A percentile compares a stretch with the other conserved stretches of the same genome.
Conservation (phyloP, 1,140 invertebrate genomes). For the Zaprionus tsacasi region DNA sequence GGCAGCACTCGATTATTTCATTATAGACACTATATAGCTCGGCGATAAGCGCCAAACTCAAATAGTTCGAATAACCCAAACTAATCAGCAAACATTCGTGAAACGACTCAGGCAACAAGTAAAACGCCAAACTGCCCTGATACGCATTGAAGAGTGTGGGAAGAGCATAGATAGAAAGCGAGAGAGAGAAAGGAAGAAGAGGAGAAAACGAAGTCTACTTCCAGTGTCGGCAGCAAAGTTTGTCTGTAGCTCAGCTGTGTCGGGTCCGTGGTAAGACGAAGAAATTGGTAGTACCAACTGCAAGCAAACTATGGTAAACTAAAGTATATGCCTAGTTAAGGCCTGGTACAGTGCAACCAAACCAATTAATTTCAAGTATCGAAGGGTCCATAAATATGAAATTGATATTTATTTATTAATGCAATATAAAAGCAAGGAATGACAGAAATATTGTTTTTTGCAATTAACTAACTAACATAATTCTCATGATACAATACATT, state of each 20-base stretch:
- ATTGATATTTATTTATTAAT: too few relatives aligned
- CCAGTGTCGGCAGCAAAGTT: constrained; percentile 62
- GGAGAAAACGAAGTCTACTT: constrained; percentile 1
- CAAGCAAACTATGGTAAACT: constrained; percentile 32
- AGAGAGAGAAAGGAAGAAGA: neutral
- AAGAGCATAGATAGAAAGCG: neutral
- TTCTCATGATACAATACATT: too few relatives aligned
- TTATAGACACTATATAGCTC: constrained; percentile 18
- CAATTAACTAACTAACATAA: too few relatives aligned
- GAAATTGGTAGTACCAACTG: neutral
- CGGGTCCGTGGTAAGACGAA: neutral
- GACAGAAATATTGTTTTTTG: neutral
- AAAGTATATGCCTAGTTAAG: constrained; percentile 36
- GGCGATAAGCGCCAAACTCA: constrained; percentile 44
- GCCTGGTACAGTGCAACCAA: neutral
- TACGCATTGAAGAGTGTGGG: neutral
- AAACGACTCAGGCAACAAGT: constrained; percentile 54
- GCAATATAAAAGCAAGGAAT: neutral
- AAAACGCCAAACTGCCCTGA: constrained; percentile 24
- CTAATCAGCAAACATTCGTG: constrained; percentile 73
- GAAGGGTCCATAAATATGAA: neutral
- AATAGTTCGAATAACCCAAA: constrained; percentile 63
- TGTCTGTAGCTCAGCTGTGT: constrained; percentile 16
- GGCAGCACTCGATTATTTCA: constrained; percentile 63
- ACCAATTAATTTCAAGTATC: neutral